Evolutionary conservation across 2,113 vertebrate species (phyloP).

Genomic region (Lagopus muta): DNA sequence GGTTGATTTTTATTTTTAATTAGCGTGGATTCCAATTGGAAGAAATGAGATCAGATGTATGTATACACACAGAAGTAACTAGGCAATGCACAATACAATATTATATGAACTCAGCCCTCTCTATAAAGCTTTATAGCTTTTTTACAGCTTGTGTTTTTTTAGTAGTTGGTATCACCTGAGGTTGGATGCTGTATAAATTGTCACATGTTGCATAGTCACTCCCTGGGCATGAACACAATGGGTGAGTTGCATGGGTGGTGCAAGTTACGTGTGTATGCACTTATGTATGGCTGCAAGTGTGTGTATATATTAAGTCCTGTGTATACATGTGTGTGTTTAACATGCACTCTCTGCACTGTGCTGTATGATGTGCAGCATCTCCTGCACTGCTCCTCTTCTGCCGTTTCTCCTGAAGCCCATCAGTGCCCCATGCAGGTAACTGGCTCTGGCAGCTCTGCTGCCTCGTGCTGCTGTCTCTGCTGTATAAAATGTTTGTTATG

Average conservation of each 20-base stretch:
- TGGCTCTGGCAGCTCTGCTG: background rate
- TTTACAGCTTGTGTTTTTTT: background rate
- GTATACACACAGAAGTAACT: background rate
- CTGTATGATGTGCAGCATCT: too few relatives aligned
- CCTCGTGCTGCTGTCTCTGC: background rate
- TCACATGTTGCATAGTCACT: background rate
- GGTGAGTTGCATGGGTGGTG: background rate
- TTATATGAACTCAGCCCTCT: background rate
- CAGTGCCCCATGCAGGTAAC: background rate
- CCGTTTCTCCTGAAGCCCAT: background rate
- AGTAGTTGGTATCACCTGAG: background rate
- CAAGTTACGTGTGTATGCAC: background rate
- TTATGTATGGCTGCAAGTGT: accelerated
- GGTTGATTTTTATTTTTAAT: background rate
- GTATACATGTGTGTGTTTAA: background rate
- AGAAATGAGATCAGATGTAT: background rate
- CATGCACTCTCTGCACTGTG: background rate
- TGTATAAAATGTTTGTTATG: background rate
- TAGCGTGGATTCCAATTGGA: background rate
- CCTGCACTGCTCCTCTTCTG: background rate
- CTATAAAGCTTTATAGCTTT: background rate
- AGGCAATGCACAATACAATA: background rate
- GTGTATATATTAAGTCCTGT: too few relatives aligned
- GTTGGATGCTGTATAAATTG: background rate
- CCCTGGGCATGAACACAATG: background rate